Evolutionary conservation across 2,888 invertebrate species (phyloP), one percentile per base, ranked within the genome.

Genomic region (Eristalinus sepulchralis): DNA sequence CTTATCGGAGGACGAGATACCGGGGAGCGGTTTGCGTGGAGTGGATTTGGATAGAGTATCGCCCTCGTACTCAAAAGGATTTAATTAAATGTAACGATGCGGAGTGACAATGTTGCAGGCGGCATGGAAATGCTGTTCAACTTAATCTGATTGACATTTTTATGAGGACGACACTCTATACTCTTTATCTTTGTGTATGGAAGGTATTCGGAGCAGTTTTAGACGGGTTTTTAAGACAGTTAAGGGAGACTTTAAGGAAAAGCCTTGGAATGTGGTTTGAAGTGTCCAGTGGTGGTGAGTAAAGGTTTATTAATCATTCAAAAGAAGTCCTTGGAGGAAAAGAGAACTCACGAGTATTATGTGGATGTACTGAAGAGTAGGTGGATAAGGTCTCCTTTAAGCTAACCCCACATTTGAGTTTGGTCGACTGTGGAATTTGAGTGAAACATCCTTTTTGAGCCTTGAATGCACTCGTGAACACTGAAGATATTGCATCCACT

Each of bases 1-100:
- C 80, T 84, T 70, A 79, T 83, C 75, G 79, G 17, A 20, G 13
- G 20, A 39, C 11, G 39, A 78, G 60, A 57, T 62, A 67, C n/a
- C 3, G 34, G n/a, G 53, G 47, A 33, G n/a, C 47, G 31, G 20
- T 39, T 27, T 64, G 39, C 53, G 76, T 27, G 59, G 63, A 57
- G 47, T 68, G 57, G 57, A 24, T 22, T 57, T 27, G 47, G 11
- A 55, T 55, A 55, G 10, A 5, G 22, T 55, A 22, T 55, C 22
- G n/a, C n/a, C n/a, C n/a, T 31, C 17, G 17, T 17, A n/a, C 17
- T 67, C 27, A 62, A 22, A 39, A 71, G 8, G n/a, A 47, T 47
- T 77, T 39, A 59, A 78, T 78, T 78, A 70, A 70, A 62, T 77
- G 68, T 68, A 53, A 68, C 67, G 55, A 34, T 9, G 17, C 39